Conservation (phyloP, 2,888 invertebrate genomes). For the Fissipunctia ypsillon region DNA sequence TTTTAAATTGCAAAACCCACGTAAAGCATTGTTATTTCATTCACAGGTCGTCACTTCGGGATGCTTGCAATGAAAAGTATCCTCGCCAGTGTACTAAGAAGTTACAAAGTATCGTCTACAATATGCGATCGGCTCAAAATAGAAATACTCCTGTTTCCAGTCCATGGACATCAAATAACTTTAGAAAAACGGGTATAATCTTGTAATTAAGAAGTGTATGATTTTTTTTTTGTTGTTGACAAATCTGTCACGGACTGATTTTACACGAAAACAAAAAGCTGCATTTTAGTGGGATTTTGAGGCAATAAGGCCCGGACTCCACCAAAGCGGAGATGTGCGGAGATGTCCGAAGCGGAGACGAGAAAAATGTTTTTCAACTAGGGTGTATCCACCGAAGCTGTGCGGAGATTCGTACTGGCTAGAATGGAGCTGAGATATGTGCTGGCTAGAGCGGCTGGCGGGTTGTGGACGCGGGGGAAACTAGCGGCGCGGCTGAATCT, state of each 20-base stretch:
- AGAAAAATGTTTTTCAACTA: no score
- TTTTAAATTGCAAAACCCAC: neutral
- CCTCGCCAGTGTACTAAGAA: constrained; percentile 77
- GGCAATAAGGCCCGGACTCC: no score
- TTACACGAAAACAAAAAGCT: neutral
- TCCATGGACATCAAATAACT: constrained; percentile 78
- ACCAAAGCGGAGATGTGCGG: no score
- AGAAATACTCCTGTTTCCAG: constrained; percentile 82
- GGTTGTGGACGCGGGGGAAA: no score
- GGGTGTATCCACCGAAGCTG: no score
- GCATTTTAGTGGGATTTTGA: neutral
- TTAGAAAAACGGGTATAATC: constrained; percentile 71
- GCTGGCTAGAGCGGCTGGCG: no score
- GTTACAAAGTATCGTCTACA: constrained; percentile 75
- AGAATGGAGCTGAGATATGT: no score
- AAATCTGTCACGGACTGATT: neutral
- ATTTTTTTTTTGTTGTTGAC: neutral
- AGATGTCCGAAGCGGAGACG: no score
- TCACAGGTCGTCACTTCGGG: constrained; percentile 82
- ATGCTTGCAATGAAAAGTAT: constrained; percentile 84
- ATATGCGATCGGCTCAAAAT: constrained; percentile 78
- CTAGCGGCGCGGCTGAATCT: no score
- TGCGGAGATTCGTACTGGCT: no score
- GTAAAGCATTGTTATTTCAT: constrained; percentile 15
- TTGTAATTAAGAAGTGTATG: neutral